Conservation (phyloP, 2,888 invertebrate species). For the Atrina japonica region DNA sequence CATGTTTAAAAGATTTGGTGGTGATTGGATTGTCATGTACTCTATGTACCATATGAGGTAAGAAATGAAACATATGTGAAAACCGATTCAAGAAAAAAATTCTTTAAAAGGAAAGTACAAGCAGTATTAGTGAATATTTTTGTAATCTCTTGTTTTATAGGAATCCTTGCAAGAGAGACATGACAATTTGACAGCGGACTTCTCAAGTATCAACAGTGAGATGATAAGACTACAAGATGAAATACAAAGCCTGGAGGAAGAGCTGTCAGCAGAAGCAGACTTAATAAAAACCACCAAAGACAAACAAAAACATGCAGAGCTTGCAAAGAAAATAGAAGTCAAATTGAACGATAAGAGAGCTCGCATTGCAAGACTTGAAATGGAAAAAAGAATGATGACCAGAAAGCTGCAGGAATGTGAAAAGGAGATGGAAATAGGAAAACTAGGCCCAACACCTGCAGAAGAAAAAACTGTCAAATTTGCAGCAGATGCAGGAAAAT, state of each 20-base stretch:
- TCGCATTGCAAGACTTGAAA: conserved; percentile 55
- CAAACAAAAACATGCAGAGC: conserved; percentile 50
- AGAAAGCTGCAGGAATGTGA: conserved; percentile 55
- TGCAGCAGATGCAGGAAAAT: conserved; percentile 17
- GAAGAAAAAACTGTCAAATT: conserved; percentile 31
- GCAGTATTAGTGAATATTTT: too few relatives aligned
- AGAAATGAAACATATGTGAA: background rate
- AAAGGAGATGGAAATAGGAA: conserved; percentile 36
- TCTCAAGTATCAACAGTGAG: conserved; percentile 63
- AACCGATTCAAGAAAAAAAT: too few relatives aligned
- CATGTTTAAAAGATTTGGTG: too few relatives aligned
- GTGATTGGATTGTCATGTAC: too few relatives aligned
- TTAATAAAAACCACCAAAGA: conserved; percentile 53
- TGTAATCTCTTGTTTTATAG: conserved; percentile 26
- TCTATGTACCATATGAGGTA: background rate
- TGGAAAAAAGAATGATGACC: conserved; percentile 61
- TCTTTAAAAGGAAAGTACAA: too few relatives aligned
- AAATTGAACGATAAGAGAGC: conserved; percentile 50
- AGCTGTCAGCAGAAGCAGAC: conserved; percentile 58
- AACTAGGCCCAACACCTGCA: conserved; percentile 13
- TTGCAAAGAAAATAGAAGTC: conserved; percentile 49
- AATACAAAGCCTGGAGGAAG: conserved; percentile 59
- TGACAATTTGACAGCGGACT: conserved; percentile 72
- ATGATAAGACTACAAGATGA: conserved; percentile 60
- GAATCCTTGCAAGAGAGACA: conserved; percentile 63